Conservation (phyloP, 2,888 invertebrate species). For the Noctua comes region DNA sequence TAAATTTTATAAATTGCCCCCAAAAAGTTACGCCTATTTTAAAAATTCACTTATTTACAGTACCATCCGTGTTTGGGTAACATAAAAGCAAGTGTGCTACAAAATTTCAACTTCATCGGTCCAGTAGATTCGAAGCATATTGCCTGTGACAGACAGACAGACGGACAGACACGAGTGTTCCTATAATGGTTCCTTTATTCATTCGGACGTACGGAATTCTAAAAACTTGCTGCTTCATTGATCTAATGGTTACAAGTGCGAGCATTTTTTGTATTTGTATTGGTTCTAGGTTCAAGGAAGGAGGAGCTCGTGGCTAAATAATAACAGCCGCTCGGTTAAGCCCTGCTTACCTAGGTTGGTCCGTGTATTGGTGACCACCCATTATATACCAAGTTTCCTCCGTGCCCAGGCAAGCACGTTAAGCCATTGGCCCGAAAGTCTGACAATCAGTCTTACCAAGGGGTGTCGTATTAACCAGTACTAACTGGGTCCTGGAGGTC, state of each 20-base stretch:
- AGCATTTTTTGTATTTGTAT: no score
- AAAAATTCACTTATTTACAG: background rate
- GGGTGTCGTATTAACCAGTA: no score
- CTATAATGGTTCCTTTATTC: background rate
- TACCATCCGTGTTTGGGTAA: background rate
- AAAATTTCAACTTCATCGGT: background rate
- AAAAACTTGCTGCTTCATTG: background rate
- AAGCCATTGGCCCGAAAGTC: no score
- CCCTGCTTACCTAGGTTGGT: no score
- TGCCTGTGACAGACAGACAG: background rate
- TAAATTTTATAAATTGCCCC: background rate
- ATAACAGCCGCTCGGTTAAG: no score
- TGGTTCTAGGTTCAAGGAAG: no score
- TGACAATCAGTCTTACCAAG: no score
- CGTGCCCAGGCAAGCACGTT: no score
- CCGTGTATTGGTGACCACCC: no score
- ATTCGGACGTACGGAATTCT: background rate
- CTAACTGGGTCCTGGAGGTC: no score
- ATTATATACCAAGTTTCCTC: no score
- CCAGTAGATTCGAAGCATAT: background rate
- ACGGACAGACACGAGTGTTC: background rate
- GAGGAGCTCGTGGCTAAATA: no score
- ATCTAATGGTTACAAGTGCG: background rate
- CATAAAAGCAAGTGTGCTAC: background rate
- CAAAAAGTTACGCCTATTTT: background rate